These are phyloP conservation scores for Rhineura floridana DNA, from an alignment of 2,113 vertebrate genomes.

Conservation along the genomic window DNA sequence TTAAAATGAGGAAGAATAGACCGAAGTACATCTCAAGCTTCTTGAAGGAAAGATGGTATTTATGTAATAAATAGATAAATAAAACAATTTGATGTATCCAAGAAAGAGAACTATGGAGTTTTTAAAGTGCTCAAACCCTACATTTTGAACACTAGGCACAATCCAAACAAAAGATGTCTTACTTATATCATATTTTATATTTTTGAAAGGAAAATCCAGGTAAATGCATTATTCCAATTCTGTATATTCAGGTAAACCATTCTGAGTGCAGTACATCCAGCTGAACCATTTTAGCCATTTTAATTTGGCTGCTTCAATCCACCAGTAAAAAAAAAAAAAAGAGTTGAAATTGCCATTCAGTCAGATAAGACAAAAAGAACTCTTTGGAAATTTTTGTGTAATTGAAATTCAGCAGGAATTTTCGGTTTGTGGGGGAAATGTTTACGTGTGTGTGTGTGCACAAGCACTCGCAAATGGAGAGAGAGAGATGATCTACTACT, in stretches of 20 bases:
- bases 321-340: background rate
- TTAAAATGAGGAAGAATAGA: background rate
- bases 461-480: background rate
- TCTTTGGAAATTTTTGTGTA: slow-evolving; percentile 5
- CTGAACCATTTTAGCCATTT: background rate
- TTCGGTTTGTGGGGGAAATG: background rate
- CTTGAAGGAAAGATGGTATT: too few relatives aligned
- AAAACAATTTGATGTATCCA: background rate
- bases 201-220: background rate
- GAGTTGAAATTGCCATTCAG: background rate
- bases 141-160: background rate
- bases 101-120: background rate
- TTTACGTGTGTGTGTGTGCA: background rate
- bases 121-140: background rate
- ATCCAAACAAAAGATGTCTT: too few relatives aligned
- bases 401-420: background rate
- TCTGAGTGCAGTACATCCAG: too few relatives aligned
- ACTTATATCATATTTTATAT: background rate
- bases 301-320: background rate
- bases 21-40: background rate
- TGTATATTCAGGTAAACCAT: background rate
- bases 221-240: background rate
- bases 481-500: background rate
- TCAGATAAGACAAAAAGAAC: background rate
- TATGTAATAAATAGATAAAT: too few relatives aligned